Conservation (phyloP, 1,140 invertebrate genomes). For the Penaeus japonicus region DNA sequence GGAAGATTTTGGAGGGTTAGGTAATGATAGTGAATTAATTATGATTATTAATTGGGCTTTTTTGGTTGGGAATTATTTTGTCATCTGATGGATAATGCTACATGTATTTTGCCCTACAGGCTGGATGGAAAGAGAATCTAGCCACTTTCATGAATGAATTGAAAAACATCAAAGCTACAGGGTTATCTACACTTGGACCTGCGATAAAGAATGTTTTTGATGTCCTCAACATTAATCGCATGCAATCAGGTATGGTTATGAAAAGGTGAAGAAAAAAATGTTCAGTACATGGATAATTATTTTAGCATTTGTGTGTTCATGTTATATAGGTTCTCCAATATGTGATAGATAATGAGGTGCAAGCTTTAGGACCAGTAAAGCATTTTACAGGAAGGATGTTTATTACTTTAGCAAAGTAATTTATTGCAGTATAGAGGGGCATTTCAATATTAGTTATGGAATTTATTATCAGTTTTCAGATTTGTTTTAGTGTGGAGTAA, state of each 20-base stretch:
- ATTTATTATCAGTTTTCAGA: too few relatives aligned
- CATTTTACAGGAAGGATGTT: too few relatives aligned
- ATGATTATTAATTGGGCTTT: too few relatives aligned
- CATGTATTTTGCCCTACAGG: slow-evolving; percentile 69
- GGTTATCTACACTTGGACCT: slow-evolving; percentile 90
- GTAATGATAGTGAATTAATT: too few relatives aligned
- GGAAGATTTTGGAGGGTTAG: too few relatives aligned
- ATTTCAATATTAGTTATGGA: too few relatives aligned
- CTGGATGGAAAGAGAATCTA: slow-evolving; percentile 99
- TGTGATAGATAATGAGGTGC: too few relatives aligned
- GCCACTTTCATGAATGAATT: slow-evolving; percentile 97
- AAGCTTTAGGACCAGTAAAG: too few relatives aligned
- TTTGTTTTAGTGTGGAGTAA: too few relatives aligned
- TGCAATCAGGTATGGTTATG: slow-evolving; percentile 82
- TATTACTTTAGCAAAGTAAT: too few relatives aligned
- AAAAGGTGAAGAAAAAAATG: neutral
- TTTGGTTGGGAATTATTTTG: neutral
- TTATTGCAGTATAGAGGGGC: too few relatives aligned
- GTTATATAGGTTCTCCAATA: slow-evolving; percentile 62
- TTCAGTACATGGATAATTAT: neutral
- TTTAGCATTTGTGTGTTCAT: too few relatives aligned
- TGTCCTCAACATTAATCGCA: slow-evolving; percentile 96
- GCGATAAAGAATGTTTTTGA: slow-evolving; percentile 98
- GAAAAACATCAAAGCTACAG: slow-evolving; percentile 92
- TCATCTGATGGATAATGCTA: neutral